Evolutionary conservation across 2,797 vertebrate species (phyloP).

Genomic region (Poeciliopsis paucimaculata): DNA sequence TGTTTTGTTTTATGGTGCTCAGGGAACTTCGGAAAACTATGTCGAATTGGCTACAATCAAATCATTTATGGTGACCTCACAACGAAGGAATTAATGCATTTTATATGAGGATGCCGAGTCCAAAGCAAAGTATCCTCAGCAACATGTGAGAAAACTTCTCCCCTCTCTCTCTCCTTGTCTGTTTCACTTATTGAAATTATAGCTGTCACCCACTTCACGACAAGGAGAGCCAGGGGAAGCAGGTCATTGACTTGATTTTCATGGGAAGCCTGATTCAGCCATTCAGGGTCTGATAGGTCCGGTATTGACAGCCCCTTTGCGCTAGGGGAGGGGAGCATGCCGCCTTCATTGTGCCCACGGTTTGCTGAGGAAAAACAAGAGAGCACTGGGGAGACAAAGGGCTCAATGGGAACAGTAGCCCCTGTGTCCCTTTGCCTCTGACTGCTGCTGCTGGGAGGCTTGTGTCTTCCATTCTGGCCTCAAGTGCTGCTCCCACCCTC

Average conservation of each 20-base stretch:
- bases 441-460: constrained; percentile 79
- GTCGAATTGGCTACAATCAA: constrained; percentile 91
- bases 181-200: constrained; percentile 85
- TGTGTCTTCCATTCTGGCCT: constrained; percentile 81
- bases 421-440: constrained; percentile 85
- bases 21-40: constrained; percentile 78
- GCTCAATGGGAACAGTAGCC: constrained; percentile 89
- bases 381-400: constrained; percentile 86
- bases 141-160: constrained; percentile 85
- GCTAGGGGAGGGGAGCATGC: constrained; percentile 78
- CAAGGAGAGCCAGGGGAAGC: constrained; percentile 81
- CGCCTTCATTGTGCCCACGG: constrained; percentile 81
- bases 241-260: constrained; percentile 96
- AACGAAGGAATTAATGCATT: constrained; percentile 89
- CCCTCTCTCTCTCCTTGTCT: constrained; percentile 44
- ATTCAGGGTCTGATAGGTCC: constrained; percentile 82
- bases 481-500: constrained; percentile 82
- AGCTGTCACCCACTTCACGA: constrained; percentile 83
- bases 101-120: constrained; percentile 86
- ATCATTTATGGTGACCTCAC: constrained; percentile 88
- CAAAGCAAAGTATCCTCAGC: constrained; percentile 80
- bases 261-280: constrained; percentile 92
- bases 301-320: constrained; percentile 84
- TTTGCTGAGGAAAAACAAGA: constrained; percentile 90
- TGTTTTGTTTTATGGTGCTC: constrained; percentile 28